Evolutionary conservation across 2,888 invertebrate species (phyloP), one percentile per base, ranked within the genome.

Genomic region (Diogma glabrata): DNA sequence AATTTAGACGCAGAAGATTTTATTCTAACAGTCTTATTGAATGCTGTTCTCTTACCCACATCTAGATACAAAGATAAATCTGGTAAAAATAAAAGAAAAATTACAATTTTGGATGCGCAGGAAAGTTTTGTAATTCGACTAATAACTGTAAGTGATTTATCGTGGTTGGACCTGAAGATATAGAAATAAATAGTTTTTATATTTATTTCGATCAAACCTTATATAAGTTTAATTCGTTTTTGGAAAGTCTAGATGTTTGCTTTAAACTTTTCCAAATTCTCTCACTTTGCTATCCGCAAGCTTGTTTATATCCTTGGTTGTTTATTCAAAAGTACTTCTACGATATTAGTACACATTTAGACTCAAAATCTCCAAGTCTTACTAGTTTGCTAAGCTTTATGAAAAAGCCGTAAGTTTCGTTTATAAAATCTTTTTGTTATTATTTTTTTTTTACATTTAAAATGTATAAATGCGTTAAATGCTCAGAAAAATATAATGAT

Each of bases 21-120:
- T n/a, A n/a, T n/a, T n/a, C n/a, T n/a, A n/a, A n/a, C 53, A 28
- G 51, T 40, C 24, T 38, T 57, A 8, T 33, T 57, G n/a, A 50
- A 53, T 47, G 52, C 51, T 6, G 51, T 57, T 24, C 26, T 57
- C 9, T 26, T 51, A 26, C 48, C 54, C 22, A 45, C 53, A 14
- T 26, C 52, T 28, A 30, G 53, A 17, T 57, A 52, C 30, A 51
- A 52, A 51, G 33, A 53, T 38, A 51, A 52, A 22, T 16, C 40
- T 4, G 53, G 54, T n/a, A 54, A 53, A 43, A 17, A 46, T 6
- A 54, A 53, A 16, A 55, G 52, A 40, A 57, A 56, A 50, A 33
- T 54, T 5, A 55, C 54, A 20, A 56, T 58, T n/a, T 33, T 49
- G 9, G 56, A 57, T 46, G 56, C 56, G 9, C 53, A 55, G n/a